Percentiles rank a stretch among this genome's conserved stretches.
Evolutionary conservation across 2,797 vertebrate genomes (phyloP).

Genomic region (Helostoma temminkii): DNA sequence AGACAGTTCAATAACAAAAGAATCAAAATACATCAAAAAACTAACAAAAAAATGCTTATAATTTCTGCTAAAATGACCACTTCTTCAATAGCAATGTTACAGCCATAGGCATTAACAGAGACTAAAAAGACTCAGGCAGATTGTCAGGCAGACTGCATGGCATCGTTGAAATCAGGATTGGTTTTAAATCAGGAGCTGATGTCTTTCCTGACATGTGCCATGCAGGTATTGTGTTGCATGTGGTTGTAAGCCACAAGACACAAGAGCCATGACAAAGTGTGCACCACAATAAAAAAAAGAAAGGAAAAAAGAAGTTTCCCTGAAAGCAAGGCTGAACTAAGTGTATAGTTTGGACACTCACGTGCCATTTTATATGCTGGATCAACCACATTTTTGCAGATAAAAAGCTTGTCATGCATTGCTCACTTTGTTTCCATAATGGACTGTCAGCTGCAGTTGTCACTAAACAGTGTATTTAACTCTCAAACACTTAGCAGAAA

Average conservation of each 20-base stretch:
- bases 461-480: conserved; percentile 68
- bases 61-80: neutral
- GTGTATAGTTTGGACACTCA: conserved; percentile 17
- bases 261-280: conserved; percentile 25
- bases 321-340: conserved; percentile 41
- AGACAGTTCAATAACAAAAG: neutral
- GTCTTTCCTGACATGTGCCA: conserved; percentile 21
- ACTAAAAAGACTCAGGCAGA: neutral
- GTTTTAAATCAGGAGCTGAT: conserved; percentile 27
- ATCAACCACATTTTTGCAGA: conserved; percentile 60
- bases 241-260: conserved; percentile 7
- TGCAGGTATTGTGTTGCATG: conserved; percentile 38
- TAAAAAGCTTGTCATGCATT: conserved; percentile 59
- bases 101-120: neutral
- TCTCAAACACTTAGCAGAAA: conserved; percentile 61
- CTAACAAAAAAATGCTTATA: neutral
- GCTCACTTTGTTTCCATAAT: conserved; percentile 67
- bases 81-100: neutral
- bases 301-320: conserved; percentile 32
- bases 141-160: neutral
- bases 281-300: conserved; percentile 1
- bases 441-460: conserved; percentile 59
- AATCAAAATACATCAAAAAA: neutral
- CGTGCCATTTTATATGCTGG: conserved; percentile 38
- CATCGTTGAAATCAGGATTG: conserved; percentile 22